Conservation (phyloP, 2,113 vertebrate species). For the Excalfactoria chinensis region DNA sequence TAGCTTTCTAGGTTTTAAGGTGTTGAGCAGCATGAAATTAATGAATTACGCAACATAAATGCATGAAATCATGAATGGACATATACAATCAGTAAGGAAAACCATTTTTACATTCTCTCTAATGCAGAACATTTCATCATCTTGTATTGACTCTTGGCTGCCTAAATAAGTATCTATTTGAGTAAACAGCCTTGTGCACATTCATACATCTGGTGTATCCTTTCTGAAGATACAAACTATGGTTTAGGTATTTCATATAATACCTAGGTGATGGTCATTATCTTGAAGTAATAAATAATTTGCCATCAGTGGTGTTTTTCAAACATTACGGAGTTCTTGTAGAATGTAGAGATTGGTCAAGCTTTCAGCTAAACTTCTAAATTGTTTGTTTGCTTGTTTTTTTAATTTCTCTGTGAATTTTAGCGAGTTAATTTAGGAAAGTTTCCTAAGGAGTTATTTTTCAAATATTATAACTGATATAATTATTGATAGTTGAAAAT, state of each 20-base stretch:
- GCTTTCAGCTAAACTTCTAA: neutral
- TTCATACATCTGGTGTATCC: neutral
- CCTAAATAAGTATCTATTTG: neutral
- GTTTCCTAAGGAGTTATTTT: neutral
- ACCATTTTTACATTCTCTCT: neutral
- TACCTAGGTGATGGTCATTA: conserved; percentile 17
- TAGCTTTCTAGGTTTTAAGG: neutral
- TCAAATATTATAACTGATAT: conserved; percentile 27
- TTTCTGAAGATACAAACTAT: conserved; percentile 17
- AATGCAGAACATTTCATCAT: neutral
- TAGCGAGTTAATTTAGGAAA: conserved; percentile 8
- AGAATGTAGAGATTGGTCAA: conserved; percentile 8
- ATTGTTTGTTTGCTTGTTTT: too few species aligned
- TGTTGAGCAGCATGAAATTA: neutral
- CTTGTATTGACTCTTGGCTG: neutral
- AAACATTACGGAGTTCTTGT: conserved; percentile 27
- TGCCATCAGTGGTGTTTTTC: neutral
- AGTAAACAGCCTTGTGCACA: neutral
- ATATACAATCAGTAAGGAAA: neutral
- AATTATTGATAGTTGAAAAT: conserved; percentile 20
- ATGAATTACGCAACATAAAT: neutral
- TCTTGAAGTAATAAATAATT: conserved; percentile 15
- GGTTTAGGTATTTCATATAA: conserved; percentile 21
- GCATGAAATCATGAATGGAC: neutral
- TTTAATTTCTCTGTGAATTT: conserved; percentile 48